A percentile compares a stretch with the other conserved stretches of the same genome.
Evolutionary conservation across 1,140 invertebrate species (phyloP).

Genomic region (Drosophila ambigua): DNA sequence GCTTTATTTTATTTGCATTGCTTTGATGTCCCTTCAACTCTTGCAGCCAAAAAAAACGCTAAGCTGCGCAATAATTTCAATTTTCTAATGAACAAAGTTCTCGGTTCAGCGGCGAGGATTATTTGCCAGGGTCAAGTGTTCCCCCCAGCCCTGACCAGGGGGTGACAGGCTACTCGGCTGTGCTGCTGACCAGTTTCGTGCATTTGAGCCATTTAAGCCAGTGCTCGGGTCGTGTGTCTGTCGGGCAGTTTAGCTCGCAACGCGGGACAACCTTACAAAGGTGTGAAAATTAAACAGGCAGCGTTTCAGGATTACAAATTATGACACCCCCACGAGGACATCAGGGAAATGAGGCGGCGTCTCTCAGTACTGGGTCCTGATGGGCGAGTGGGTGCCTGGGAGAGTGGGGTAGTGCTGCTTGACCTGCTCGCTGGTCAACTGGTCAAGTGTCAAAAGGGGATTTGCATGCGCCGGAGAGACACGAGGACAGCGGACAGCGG

Average conservation of each 20-base stretch:
- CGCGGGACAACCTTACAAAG: slow-evolving; percentile 42
- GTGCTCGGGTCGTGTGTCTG: slow-evolving; percentile 54
- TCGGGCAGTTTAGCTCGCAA: too few species aligned
- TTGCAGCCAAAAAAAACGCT: too few species aligned
- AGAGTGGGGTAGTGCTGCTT: too few species aligned
- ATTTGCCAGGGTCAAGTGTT: slow-evolving; percentile 14
- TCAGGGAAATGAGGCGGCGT: slow-evolving; percentile 64
- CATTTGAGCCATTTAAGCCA: slow-evolving; percentile 51
- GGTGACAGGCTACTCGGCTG: background rate
- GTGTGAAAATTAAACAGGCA: slow-evolving; percentile 80
- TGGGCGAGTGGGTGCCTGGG: too few species aligned
- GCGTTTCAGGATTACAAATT: slow-evolving; percentile 79
- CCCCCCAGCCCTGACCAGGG: background rate
- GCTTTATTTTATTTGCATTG: too few species aligned
- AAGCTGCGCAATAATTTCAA: too few species aligned
- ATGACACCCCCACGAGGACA: slow-evolving; percentile 66
- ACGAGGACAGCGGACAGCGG: too few species aligned
- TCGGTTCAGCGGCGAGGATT: background rate
- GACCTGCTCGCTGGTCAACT: slow-evolving; percentile 56
- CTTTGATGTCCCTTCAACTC: too few species aligned
- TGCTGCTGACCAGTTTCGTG: background rate
- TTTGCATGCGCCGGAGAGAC: slow-evolving; percentile 58
- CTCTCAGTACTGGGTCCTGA: background rate
- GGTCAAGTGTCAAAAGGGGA: slow-evolving; percentile 81
- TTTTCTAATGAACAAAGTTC: too few species aligned